Conservation (phyloP, 1,140 invertebrate genomes). For the Trichoplusia ni region DNA sequence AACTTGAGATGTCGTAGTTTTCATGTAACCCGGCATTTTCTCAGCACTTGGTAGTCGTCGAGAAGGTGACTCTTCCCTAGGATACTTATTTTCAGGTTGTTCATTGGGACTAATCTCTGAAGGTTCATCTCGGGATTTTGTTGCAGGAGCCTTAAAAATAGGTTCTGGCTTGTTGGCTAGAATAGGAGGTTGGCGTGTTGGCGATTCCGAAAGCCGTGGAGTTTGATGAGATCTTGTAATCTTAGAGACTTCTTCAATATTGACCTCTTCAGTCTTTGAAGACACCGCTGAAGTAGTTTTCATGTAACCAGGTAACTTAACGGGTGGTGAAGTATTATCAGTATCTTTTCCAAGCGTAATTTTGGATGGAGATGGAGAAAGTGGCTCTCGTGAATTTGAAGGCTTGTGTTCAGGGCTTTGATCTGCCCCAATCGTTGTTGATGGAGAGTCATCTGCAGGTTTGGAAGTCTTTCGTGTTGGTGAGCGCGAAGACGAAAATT, state of each 20-base stretch:
- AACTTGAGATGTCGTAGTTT: neutral
- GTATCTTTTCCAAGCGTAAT: neutral
- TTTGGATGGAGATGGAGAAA: neutral
- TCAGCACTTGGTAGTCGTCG: neutral
- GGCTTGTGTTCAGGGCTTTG: neutral
- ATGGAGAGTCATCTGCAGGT: neutral
- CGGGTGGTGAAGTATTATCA: neutral
- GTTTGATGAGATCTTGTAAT: neutral
- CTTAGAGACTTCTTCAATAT: constrained; percentile 21
- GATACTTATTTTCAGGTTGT: neutral
- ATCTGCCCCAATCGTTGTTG: neutral
- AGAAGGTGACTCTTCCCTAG: neutral
- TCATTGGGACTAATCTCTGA: neutral
- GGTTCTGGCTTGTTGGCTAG: neutral
- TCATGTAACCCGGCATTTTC: constrained; percentile 5
- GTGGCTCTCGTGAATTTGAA: too few relatives aligned
- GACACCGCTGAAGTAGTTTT: constrained; percentile 29
- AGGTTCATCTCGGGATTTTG: neutral
- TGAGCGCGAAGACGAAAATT: neutral
- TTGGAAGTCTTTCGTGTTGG: constrained; percentile 4
- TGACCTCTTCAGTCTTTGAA: constrained; percentile 30
- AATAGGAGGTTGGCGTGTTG: neutral
- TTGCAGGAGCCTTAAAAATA: neutral
- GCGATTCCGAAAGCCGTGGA: neutral
- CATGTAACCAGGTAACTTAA: constrained; percentile 7